These are phyloP conservation scores for Pseudachorutes palmiensis DNA, from an alignment of 1,140 invertebrate species.

Conservation along the genomic window DNA sequence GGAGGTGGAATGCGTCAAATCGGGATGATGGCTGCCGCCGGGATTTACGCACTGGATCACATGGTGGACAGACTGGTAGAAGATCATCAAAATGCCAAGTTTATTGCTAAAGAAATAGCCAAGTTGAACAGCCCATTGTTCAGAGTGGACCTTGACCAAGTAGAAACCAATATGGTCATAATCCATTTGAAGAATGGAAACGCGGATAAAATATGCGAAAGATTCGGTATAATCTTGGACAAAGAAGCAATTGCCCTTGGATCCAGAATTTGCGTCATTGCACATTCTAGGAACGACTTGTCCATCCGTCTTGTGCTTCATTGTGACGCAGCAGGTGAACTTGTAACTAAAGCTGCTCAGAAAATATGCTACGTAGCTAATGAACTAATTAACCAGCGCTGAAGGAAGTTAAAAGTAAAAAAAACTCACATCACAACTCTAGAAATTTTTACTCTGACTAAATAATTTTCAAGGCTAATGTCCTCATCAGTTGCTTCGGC, in stretches of 20 bases:
- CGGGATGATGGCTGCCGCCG: slow-evolving; percentile 80
- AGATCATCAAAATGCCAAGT: slow-evolving; percentile 64
- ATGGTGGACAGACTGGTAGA: slow-evolving; percentile 57
- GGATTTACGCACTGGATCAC: slow-evolving; percentile 68
- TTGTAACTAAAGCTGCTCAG: background rate
- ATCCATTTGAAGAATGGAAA: slow-evolving; percentile 48
- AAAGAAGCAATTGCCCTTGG: slow-evolving; percentile 45
- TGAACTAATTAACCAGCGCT: no score
- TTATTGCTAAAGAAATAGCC: slow-evolving; percentile 59
- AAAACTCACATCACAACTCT: no score
- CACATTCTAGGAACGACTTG: slow-evolving; percentile 48
- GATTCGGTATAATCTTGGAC: slow-evolving; percentile 51
- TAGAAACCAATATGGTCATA: slow-evolving; percentile 73
- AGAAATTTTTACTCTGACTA: no score
- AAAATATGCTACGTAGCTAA: background rate
- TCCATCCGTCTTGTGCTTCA: slow-evolving; percentile 58
- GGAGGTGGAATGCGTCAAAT: slow-evolving; percentile 88
- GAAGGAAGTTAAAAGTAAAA: no score
- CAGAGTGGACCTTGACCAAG: slow-evolving; percentile 53
- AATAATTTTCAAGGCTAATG: no score
- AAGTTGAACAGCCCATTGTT: slow-evolving; percentile 45
- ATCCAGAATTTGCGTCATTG: slow-evolving; percentile 49
- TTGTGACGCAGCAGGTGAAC: background rate
- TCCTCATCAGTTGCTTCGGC: no score
- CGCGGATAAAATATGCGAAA: slow-evolving; percentile 52